Evolutionary conservation across 2,888 invertebrate genomes (phyloP).

Genomic region (Lacanobia wlatinum): DNA sequence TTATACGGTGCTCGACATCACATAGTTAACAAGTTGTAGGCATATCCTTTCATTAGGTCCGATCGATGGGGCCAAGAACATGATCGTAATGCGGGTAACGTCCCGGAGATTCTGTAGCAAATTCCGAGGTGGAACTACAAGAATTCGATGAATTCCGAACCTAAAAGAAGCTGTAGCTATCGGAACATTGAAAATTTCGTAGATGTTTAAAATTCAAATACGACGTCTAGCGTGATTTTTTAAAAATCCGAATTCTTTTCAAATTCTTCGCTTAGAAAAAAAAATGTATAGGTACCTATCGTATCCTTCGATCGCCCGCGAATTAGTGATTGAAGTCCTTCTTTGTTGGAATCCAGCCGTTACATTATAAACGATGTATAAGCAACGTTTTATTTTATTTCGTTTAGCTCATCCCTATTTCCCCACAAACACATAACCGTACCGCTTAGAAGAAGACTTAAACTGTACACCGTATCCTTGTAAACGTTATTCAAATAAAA

Average conservation of each 20-base stretch:
- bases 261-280: neutral
- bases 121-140: neutral
- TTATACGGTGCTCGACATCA: conserved; percentile 66
- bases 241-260: neutral
- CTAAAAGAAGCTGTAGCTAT: neutral
- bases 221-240: neutral
- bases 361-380: too few relatives aligned
- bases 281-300: too few relatives aligned
- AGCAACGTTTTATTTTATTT: neutral
- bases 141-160: neutral
- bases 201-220: too few relatives aligned
- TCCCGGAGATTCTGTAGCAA: conserved; percentile 17
- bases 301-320: too few relatives aligned
- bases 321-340: too few relatives aligned
- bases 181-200: too few relatives aligned
- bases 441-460: neutral
- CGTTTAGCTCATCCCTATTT: neutral
- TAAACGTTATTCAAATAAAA: conserved; percentile 33
- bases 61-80: conserved; percentile 51
- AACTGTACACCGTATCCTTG: conserved; percentile 18
- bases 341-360: neutral
- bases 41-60: conserved; percentile 65
- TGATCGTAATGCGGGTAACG: conserved; percentile 19
- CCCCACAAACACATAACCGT: neutral
- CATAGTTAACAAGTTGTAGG: conserved; percentile 64